Evolutionary conservation across 2,113 vertebrate species (phyloP), one percentile per base, ranked within the genome.

Genomic region (Prietella phreatophila): DNA sequence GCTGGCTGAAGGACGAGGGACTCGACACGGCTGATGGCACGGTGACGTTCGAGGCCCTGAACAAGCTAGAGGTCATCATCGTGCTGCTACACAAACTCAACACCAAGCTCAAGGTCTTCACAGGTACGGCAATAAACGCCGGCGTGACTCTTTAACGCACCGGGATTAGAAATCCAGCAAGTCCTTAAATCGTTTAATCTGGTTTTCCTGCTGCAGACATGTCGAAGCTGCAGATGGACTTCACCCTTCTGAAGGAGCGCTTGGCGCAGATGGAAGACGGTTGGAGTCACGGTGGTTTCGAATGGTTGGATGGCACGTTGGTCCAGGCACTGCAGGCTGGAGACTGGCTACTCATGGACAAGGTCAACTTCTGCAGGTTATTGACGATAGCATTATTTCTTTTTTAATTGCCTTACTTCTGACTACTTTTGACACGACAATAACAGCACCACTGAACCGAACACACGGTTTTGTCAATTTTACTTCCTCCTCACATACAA

Each of bases 291-390:
- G 98, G 98, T 27, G 96, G 97, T 0, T 99, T 99, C 0, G 97
- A 99, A 92, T 99, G 98, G 98, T 94, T 98, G 83, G 97, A 99
- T 65, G 98, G 98, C 42, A 97, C 97, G 95, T 65, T 99, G 92
- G 96, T 99, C 80, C 96, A 96, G 92, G 97, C 98, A 39, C 92
- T 99, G 87, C 96, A 96, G 47, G 95, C 96, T 50, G 98, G 98
- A 30, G 97, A 99, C 86, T 99, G 98, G 98, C 95, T 99, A 83
- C 94, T 99, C 65, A 98, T 99, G 98, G 98, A 99, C 94, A 99
- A 99, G 0, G 98, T 98, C 88, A 99, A 99, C 95, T 99, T 99
- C 93, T 99, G 98, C 97, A 98, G 97, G 98, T 99, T 93, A 94
- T 61, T 15, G 15, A 3, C 42, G 42, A 47, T 6, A 47, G 42